phyloP scores from a whole-genome alignment of 2,113 vertebrate genomes.

The Anoplopoma fimbria region DNA sequence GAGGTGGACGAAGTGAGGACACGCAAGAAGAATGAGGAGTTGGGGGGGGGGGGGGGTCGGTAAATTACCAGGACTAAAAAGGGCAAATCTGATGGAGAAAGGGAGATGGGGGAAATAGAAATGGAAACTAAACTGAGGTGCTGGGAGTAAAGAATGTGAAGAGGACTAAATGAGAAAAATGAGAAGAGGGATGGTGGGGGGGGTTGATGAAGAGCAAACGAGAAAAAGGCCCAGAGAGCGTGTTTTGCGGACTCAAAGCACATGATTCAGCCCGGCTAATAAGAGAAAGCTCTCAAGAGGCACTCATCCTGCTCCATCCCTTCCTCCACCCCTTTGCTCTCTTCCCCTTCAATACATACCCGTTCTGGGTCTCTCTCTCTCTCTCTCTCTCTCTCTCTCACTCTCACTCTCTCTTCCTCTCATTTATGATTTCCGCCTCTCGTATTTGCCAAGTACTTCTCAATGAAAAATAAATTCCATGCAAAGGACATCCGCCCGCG shows the following conservation, averaged over 20 bases:
- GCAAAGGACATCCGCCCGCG: constrained; percentile 68
- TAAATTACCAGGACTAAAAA: constrained; percentile 19
- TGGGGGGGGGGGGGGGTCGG: not conserved
- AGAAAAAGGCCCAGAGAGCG: constrained; percentile 57
- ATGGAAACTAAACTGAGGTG: constrained; percentile 39
- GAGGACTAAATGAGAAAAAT: constrained; percentile 60
- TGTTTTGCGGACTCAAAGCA: constrained; percentile 69
- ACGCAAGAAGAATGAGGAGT: not conserved
- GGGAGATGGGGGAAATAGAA: constrained; percentile 35
- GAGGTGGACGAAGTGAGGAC: constrained; percentile 33
- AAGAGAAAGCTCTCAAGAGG: constrained; percentile 77
- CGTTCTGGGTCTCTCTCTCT: constrained; percentile 67
- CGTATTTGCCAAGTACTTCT: constrained; percentile 77
- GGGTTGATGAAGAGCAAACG: constrained; percentile 21
- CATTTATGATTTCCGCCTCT: constrained; percentile 76
- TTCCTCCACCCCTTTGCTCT: constrained; percentile 58
- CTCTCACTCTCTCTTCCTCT: too few relatives aligned
- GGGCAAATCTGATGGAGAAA: constrained; percentile 48
- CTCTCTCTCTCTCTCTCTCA: too few relatives aligned
- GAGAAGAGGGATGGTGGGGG: constrained; percentile 40
- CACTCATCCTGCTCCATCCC: constrained; percentile 70
- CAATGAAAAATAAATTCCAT: constrained; percentile 75
- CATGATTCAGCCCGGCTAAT: constrained; percentile 75
- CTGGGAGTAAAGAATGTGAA: constrained; percentile 57
- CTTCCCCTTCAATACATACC: constrained; percentile 66